phyloP scores from a whole-genome alignment of 1,140 invertebrate genomes.

The Dendroctonus ponderosae region DNA sequence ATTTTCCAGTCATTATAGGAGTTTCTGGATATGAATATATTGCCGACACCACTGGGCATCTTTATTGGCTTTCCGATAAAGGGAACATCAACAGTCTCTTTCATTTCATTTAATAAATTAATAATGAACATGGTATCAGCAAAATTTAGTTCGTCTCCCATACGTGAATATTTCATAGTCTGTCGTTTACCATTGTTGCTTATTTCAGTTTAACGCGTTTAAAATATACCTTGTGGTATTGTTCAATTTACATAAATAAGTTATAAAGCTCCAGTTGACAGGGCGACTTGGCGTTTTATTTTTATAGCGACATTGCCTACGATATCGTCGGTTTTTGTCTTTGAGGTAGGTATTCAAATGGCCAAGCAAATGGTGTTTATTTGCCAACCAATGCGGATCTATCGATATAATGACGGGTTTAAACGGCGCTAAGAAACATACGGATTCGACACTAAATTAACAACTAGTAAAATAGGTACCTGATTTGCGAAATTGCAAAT shows the following conservation, averaged over 20 bases:
- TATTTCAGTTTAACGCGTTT: conserved; percentile 22
- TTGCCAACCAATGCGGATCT: not conserved
- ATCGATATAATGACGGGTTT: not conserved
- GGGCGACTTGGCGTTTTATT: conserved; percentile 10
- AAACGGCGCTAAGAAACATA: not conserved
- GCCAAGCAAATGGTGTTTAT: no score
- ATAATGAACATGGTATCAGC: conserved; percentile 22
- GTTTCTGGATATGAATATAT: not conserved
- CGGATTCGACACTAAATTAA: no score
- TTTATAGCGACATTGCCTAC: conserved; percentile 7
- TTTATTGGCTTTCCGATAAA: conserved; percentile 17
- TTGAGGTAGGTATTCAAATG: not conserved
- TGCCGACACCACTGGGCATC: conserved; percentile 10
- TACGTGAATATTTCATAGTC: conserved; percentile 22
- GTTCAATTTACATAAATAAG: conserved; percentile 21
- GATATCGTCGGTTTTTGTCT: conserved; percentile 17
- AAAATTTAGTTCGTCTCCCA: conserved; percentile 28
- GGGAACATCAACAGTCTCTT: conserved; percentile 16
- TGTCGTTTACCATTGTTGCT: conserved; percentile 21
- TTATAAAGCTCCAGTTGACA: conserved; percentile 23
- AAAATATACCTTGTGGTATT: conserved; percentile 21
- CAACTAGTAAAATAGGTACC: no score
- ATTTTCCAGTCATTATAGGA: not conserved
- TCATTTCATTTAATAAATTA: conserved; percentile 32
- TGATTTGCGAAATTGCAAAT: no score